These are phyloP conservation scores for Andrena fulva DNA, from an alignment of 2,888 invertebrate genomes.

Conservation along the genomic window DNA sequence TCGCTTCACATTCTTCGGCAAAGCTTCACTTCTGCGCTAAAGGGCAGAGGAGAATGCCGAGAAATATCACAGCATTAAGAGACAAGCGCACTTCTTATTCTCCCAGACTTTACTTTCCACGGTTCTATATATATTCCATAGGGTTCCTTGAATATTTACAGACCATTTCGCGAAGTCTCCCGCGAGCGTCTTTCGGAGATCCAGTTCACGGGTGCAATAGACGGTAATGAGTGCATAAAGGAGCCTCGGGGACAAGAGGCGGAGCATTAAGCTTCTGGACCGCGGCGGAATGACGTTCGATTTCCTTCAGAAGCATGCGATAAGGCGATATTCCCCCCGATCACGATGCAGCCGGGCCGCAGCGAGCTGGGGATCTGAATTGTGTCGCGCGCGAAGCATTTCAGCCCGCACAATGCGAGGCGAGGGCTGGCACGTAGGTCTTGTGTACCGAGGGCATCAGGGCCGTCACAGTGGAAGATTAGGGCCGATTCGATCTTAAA, in stretches of 20 bases:
- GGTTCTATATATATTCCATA: too few relatives aligned
- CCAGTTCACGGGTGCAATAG: constrained; percentile 11
- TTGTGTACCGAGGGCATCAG: constrained; percentile 49
- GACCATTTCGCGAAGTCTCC: not conserved
- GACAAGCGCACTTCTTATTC: not conserved
- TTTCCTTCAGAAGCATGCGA: constrained; percentile 63
- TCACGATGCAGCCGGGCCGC: constrained; percentile 52
- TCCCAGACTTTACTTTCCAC: not conserved
- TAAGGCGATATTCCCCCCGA: constrained; percentile 64
- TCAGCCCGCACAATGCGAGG: constrained; percentile 52
- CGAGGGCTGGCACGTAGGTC: constrained; percentile 38
- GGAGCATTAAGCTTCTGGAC: constrained; percentile 38
- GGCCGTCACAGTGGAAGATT: constrained; percentile 54
- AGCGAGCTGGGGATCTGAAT: constrained; percentile 53
- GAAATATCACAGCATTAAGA: not conserved
- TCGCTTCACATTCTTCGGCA: not conserved
- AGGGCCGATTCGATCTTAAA: constrained; percentile 52
- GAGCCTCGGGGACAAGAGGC: not conserved
- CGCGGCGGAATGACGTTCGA: constrained; percentile 64
- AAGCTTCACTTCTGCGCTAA: not conserved
- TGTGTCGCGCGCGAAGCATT: constrained; percentile 58
- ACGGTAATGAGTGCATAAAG: constrained; percentile 15
- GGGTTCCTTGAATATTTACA: constrained; percentile 3
- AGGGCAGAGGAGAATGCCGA: too few relatives aligned
- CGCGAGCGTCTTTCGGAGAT: not conserved